Conservation (phyloP, 2,797 vertebrate genomes). For the Simalia tracyae region DNA sequence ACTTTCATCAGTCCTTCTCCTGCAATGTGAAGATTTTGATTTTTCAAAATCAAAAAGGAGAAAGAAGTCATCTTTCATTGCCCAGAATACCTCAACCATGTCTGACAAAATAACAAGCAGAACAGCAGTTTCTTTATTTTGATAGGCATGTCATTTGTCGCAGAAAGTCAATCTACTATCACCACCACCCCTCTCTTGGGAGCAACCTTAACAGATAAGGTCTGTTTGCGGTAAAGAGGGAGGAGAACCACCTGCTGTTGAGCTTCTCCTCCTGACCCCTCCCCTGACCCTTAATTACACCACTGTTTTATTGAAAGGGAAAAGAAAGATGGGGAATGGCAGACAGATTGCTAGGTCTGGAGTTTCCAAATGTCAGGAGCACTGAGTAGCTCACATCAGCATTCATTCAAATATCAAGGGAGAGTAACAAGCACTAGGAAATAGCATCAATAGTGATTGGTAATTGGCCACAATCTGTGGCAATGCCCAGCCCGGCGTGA, state of each 20-base stretch:
- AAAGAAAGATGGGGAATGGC: conserved; percentile 8
- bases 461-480: conserved; percentile 33
- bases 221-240: not conserved
- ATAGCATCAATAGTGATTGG: conserved; percentile 33
- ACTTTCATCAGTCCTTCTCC: not conserved
- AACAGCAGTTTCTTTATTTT: conserved; percentile 10
- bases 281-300: not conserved
- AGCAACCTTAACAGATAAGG: not conserved
- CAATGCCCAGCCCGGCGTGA: not conserved
- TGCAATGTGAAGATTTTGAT: not conserved
- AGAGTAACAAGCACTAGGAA: conserved; percentile 37
- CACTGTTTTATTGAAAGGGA: accelerated
- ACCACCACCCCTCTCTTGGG: accelerated
- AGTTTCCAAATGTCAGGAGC: conserved; percentile 10
- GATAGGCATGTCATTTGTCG: not conserved
- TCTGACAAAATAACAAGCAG: not conserved
- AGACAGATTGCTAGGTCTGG: not conserved
- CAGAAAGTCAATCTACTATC: not conserved
- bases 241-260: accelerated
- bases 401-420: conserved; percentile 45
- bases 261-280: accelerated
- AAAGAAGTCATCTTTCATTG: not conserved
- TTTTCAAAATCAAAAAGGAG: not conserved
- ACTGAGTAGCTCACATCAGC: not conserved
- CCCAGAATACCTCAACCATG: not conserved